Conservation (phyloP, 2,113 vertebrate species). For the Vimba vimba region DNA sequence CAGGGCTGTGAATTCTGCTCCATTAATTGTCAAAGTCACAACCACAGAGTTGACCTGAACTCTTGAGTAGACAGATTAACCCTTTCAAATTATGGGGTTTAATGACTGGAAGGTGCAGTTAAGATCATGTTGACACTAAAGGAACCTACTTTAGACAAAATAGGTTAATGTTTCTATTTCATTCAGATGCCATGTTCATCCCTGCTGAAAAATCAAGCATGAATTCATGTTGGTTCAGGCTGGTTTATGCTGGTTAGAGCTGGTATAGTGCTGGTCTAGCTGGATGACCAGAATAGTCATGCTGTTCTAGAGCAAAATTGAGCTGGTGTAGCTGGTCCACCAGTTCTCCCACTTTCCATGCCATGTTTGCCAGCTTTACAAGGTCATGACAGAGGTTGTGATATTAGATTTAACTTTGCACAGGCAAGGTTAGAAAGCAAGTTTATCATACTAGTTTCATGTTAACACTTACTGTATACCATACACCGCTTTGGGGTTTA, state of each 20-base stretch:
- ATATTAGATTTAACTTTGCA: neutral
- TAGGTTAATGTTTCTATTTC: neutral
- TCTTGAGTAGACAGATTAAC: neutral
- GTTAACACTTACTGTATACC: neutral
- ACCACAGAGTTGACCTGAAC: slow-evolving; percentile 6
- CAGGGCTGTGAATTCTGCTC: slow-evolving; percentile 18
- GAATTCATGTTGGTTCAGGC: too few relatives aligned
- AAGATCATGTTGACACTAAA: slow-evolving; percentile 5
- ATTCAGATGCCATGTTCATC: neutral
- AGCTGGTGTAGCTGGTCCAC: too few relatives aligned
- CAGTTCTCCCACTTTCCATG: too few relatives aligned
- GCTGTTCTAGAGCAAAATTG: too few relatives aligned
- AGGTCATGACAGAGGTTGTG: neutral
- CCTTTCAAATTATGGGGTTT: slow-evolving; percentile 11
- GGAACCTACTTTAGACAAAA: neutral
- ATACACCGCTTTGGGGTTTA: neutral
- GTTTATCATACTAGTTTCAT: neutral
- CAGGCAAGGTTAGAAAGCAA: neutral
- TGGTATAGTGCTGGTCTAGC: too few relatives aligned
- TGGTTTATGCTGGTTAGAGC: too few relatives aligned
- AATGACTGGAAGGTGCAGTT: slow-evolving; percentile 19
- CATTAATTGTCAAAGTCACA: slow-evolving; percentile 44
- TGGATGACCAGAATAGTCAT: too few relatives aligned
- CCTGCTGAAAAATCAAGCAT: too few relatives aligned
- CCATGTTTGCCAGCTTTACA: neutral